These are phyloP conservation scores for Scolanthus callimorphus DNA, from an alignment of 92 coral and sea anemone genomes.

Conservation along the genomic window DNA sequence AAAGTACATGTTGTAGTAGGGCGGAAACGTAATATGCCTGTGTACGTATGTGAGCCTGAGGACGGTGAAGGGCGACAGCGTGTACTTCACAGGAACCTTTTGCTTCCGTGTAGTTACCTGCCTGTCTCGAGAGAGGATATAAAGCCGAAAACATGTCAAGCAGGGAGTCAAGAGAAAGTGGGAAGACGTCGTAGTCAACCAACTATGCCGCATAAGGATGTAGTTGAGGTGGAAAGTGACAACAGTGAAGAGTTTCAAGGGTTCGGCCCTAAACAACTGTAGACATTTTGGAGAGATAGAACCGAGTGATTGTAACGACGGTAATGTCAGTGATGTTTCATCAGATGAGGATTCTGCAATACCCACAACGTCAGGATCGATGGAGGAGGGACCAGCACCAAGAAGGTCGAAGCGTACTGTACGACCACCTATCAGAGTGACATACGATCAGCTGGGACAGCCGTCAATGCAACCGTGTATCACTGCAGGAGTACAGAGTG, in stretches of 20 bases:
- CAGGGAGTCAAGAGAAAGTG: neutral
- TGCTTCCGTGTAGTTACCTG: conserved; percentile 23
- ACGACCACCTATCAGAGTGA: conserved; percentile 25
- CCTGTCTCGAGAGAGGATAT: neutral
- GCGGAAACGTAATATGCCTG: conserved; percentile 35
- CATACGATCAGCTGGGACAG: conserved; percentile 34
- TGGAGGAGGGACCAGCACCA: neutral
- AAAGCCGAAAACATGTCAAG: neutral
- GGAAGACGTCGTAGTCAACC: no score
- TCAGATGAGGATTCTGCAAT: no score
- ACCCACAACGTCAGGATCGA: no score
- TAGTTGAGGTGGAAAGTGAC: no score
- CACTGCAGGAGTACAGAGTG: conserved; percentile 17
- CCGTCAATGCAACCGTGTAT: conserved; percentile 26
- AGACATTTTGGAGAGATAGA: no score
- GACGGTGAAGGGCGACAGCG: conserved; percentile 15
- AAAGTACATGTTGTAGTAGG: conserved; percentile 18
- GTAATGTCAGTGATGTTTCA: no score
- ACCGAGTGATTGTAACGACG: no score
- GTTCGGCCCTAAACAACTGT: no score
- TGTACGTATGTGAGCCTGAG: conserved; percentile 40
- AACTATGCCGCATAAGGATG: no score
- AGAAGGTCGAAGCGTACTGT: conserved; percentile 15
- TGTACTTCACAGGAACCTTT: conserved; percentile 26
- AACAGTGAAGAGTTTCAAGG: no score